Evolutionary conservation across 2,113 vertebrate species (phyloP), one percentile per base, ranked within the genome.

Genomic region (Cebidichthys violaceus): DNA sequence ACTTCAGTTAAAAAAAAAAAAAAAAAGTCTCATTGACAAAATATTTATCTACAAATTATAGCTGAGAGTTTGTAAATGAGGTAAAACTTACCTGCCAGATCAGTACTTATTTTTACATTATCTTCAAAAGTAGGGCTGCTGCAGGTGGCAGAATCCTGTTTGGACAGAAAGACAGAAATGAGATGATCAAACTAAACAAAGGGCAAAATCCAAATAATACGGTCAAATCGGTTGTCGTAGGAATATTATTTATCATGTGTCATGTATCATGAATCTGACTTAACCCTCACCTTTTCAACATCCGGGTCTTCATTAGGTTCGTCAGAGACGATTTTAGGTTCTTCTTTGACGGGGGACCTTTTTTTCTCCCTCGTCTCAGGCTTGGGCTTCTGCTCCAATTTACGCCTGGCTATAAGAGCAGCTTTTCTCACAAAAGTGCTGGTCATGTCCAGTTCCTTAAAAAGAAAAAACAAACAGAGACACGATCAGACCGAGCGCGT

Each of bases 381-480:
- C n/a, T 18, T 81, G 2, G 79, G n/a, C 66, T 88, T 94, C 54
- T 86, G 78, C 59, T 92, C 91, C 57, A 90, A 9, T 81, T 94
- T 86, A 71, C 88, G 86, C 22, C 76, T 86, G 6, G 87, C 92
- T 77, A 91, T 93, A 5, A 82, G 64, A 67, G 91, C 91, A 62
- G 93, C 92, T 86, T 94, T 94, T 45, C 74, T 90, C 41, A 95
- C 90, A 86, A 95, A 95, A 35, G 45, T 54, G 82, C 93, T 93
- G 1, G 62, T 75, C 87, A 95, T 73, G 47, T 95, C 93, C 71
- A 94, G 73, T 24, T 81, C 90, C 92, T 93, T 7, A 0, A 50
- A 52, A 31, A 39, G n/a, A 29, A 20, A 17, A 43, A 11, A 45
- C 0, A 2, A 13, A 47, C 43, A 57, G 5, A 75, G 8, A 57